Evolutionary conservation across 2,888 invertebrate genomes (phyloP).

Genomic region (Pandemis cinnamomeana): DNA sequence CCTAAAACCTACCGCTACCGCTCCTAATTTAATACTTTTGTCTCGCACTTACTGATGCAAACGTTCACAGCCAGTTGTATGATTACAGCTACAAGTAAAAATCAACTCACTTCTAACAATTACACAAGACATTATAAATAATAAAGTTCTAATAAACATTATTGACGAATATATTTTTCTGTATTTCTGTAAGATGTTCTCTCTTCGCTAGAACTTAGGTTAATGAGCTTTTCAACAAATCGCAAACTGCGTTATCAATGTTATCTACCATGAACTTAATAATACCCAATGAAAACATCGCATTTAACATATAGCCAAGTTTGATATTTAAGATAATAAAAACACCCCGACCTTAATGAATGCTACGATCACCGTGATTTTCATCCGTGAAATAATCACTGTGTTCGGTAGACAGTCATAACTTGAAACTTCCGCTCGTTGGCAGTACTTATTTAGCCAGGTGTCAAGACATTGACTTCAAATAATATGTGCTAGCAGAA

Average conservation of each 20-base stretch:
- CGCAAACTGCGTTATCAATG: background rate
- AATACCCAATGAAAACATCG: background rate
- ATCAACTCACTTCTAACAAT: slow-evolving; percentile 11
- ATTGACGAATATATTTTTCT: background rate
- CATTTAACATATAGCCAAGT: background rate
- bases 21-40: background rate
- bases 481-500: background rate
- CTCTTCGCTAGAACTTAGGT: slow-evolving; percentile 3
- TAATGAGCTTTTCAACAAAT: slow-evolving; percentile 44
- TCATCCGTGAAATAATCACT: too few species aligned
- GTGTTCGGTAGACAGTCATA: too few species aligned
- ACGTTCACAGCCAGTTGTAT: slow-evolving; percentile 12
- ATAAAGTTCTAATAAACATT: slow-evolving; percentile 23
- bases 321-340: background rate
- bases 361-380: too few species aligned
- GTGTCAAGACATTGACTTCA: too few species aligned
- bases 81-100: slow-evolving; percentile 18
- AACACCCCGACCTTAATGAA: too few species aligned
- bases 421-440: too few species aligned
- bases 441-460: too few species aligned
- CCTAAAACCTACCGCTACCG: too few species aligned
- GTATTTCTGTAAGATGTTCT: slow-evolving; percentile 12
- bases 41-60: slow-evolving; percentile 27
- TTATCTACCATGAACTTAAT: too few species aligned
- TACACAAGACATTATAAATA: slow-evolving; percentile 16